Evolutionary conservation across 2,113 vertebrate species (phyloP), one percentile per base, ranked within the genome.

Genomic region (Colossoma macropomum): DNA sequence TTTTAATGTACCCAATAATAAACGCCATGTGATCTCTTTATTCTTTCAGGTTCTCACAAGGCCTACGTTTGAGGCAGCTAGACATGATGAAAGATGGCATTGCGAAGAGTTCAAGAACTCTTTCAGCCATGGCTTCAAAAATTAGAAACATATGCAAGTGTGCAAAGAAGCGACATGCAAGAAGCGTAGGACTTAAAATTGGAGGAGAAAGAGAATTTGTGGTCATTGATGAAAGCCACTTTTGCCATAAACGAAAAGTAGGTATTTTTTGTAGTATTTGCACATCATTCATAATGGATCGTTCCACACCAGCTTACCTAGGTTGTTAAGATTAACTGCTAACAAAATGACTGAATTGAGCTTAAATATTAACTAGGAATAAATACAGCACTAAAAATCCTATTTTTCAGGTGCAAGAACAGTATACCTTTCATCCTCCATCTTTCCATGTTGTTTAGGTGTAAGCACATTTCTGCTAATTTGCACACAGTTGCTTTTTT

Each of bases 31-130:
- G 54, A 56, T 56, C 5, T 56, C 6, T 56, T 8, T 74, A 28
- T 65, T 78, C 3, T 32, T 9, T 81, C 65, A 83, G 73, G 25
- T 76, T 77, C 38, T 82, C 72, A 11, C 72, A 76, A 68, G 62
- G 72, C 59, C 48, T 81, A 59, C 28, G 9, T 17, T 30, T 83
- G 48, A 34, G 25, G n/a, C n/a, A n/a, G n/a, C n/a, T n/a, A n/a
- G n/a, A n/a, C n/a, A n/a, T n/a, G n/a, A n/a, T n/a, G n/a, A 21
- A 23, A 77, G 66, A 76, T 69, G 62, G 62, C 1, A 70, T 60
- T 15, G 34, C 65, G 34, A 70, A 59, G 56, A 83, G 16, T 7
- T 83, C 50, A 69, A 38, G 21, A 70, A 70, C 52, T 19, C 63
- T 70, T 25, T 27, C 65, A 34, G 17, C 28, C n/a, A n/a, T n/a